Conservation (phyloP, 2,888 invertebrate genomes). For the Heliconius hortense region DNA sequence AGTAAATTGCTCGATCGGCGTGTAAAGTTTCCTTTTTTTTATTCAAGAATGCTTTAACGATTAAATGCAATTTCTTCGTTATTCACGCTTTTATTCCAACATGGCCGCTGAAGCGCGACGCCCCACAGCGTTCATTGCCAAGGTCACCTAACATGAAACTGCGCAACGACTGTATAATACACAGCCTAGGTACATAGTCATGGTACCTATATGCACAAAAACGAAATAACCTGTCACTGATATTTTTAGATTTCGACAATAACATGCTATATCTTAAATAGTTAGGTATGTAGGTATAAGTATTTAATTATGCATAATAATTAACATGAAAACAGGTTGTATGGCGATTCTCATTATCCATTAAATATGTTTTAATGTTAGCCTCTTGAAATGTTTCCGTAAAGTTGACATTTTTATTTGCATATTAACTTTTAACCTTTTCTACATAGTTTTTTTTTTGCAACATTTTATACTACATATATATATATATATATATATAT, state of each 20-base stretch:
- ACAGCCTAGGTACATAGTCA: slow-evolving; percentile 30
- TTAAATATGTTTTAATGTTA: slow-evolving; percentile 3
- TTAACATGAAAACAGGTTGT: slow-evolving; percentile 7
- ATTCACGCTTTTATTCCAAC: slow-evolving; percentile 65
- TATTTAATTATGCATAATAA: neutral
- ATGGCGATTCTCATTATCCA: slow-evolving; percentile 7
- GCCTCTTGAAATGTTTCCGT: neutral
- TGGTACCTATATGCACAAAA: slow-evolving; percentile 34
- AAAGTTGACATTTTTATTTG: slow-evolving; percentile 5
- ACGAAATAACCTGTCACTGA: slow-evolving; percentile 31
- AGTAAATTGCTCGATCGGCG: slow-evolving; percentile 17
- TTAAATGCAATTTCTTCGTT: slow-evolving; percentile 70
- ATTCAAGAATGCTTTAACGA: slow-evolving; percentile 48
- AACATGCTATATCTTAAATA: neutral
- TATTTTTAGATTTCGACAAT: slow-evolving; percentile 34
- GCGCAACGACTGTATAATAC: slow-evolving; percentile 54
- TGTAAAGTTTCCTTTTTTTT: slow-evolving; percentile 25
- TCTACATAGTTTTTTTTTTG: neutral
- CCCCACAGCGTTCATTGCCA: slow-evolving; percentile 76
- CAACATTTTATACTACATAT: neutral
- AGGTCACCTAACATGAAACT: slow-evolving; percentile 77
- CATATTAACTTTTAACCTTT: slow-evolving; percentile 1
- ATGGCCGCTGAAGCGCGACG: slow-evolving; percentile 75
- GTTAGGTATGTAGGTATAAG: neutral
- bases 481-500: neutral